phyloP scores from a whole-genome alignment of 2,888 invertebrate species.

The Lithosia quadra region DNA sequence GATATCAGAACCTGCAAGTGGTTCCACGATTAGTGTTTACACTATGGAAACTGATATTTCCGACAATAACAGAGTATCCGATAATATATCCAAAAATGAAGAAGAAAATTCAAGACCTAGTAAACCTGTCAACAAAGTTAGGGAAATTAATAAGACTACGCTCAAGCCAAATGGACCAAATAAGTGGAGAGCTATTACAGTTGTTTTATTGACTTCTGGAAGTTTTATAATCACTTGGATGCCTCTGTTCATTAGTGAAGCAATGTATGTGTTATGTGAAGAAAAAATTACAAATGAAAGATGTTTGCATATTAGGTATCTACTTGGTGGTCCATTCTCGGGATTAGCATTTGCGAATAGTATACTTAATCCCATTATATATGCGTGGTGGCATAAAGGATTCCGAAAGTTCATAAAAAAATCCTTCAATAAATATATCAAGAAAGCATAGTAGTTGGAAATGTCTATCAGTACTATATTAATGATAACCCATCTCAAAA shows the following conservation, averaged over 20 bases:
- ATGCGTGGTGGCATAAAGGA: slow-evolving; percentile 91
- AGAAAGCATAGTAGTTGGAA: slow-evolving; percentile 41
- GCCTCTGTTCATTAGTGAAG: slow-evolving; percentile 87
- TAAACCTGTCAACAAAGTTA: slow-evolving; percentile 40
- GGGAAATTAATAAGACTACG: slow-evolving; percentile 36
- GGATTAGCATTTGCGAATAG: slow-evolving; percentile 88
- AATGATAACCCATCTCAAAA: too few relatives aligned
- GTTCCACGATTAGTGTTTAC: slow-evolving; percentile 68
- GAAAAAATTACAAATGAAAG: slow-evolving; percentile 74
- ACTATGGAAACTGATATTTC: slow-evolving; percentile 63
- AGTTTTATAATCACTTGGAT: slow-evolving; percentile 88
- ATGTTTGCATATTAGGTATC: slow-evolving; percentile 80
- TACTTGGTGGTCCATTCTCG: slow-evolving; percentile 87
- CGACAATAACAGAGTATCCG: slow-evolving; percentile 44
- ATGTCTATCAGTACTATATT: slow-evolving; percentile 76
- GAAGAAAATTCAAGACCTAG: slow-evolving; percentile 34
- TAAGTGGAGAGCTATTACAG: slow-evolving; percentile 88
- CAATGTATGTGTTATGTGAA: slow-evolving; percentile 85
- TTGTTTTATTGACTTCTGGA: slow-evolving; percentile 88
- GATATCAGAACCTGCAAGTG: slow-evolving; percentile 44
- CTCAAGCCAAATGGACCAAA: slow-evolving; percentile 70
- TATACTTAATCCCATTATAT: slow-evolving; percentile 88
- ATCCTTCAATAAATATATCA: slow-evolving; percentile 63
- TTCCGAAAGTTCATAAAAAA: slow-evolving; percentile 84
- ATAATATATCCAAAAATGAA: slow-evolving; percentile 35